Percentiles rank a stretch among this genome's conserved stretches.
Conservation (phyloP, 2,888 invertebrate genomes). For the Dryobotodes eremita region DNA sequence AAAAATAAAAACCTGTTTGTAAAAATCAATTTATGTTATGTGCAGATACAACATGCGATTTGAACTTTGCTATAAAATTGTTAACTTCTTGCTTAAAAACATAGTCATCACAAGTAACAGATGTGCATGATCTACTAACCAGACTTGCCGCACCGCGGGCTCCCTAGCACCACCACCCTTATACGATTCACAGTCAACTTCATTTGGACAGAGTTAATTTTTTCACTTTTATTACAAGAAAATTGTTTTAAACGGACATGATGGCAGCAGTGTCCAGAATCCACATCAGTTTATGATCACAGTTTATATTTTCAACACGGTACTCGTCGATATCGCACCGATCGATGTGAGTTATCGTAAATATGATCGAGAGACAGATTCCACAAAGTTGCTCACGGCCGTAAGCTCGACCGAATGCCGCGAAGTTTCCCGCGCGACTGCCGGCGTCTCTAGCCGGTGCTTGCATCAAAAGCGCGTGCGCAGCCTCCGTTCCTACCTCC, state of each 20-base stretch:
- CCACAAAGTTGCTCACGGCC: slow-evolving; percentile 69
- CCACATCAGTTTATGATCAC: slow-evolving; percentile 76
- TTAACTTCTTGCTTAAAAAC: slow-evolving; percentile 8
- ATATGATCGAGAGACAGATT: slow-evolving; percentile 82
- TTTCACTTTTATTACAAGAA: slow-evolving; percentile 74
- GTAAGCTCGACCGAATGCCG: slow-evolving; percentile 79
- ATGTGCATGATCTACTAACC: slow-evolving; percentile 89
- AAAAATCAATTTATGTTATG: not conserved
- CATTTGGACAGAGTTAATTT: slow-evolving; percentile 85
- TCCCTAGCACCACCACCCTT: slow-evolving; percentile 95
- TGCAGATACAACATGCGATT: not conserved
- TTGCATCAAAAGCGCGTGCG: slow-evolving; percentile 81
- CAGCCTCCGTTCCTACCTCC: slow-evolving; percentile 81
- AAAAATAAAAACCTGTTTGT: not conserved
- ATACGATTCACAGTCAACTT: slow-evolving; percentile 95
- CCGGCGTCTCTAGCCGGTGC: slow-evolving; percentile 75
- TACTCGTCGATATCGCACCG: slow-evolving; percentile 71
- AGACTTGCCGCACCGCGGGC: slow-evolving; percentile 94
- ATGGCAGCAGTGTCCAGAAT: slow-evolving; percentile 65
- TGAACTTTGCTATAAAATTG: not conserved
- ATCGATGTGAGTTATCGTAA: slow-evolving; percentile 83
- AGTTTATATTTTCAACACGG: slow-evolving; percentile 75
- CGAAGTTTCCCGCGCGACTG: slow-evolving; percentile 88
- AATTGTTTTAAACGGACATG: slow-evolving; percentile 79
- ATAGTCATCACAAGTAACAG: slow-evolving; percentile 14